These are phyloP conservation scores for Loris lydekkerianus DNA, from an alignment of 2,797 vertebrate species.

Conservation along the genomic window DNA sequence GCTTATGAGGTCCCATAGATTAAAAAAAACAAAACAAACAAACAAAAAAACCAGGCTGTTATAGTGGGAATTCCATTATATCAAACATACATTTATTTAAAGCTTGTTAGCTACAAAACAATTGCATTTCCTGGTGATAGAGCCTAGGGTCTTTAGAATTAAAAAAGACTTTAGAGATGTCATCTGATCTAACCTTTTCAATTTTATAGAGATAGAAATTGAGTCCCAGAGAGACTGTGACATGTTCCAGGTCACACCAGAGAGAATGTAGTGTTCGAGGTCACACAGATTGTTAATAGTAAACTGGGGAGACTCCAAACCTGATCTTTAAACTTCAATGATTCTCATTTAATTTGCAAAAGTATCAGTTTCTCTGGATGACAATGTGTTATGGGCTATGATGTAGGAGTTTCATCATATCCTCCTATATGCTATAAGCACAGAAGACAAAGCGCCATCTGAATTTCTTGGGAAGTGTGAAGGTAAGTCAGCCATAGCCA, in stretches of 20 bases:
- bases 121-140: neutral
- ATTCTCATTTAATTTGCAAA: slow-evolving; percentile 3
- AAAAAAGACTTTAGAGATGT: neutral
- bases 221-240: neutral
- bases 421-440: neutral
- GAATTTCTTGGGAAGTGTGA: neutral
- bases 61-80: neutral
- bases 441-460: neutral
- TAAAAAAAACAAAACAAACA: neutral
- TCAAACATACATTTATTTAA: neutral
- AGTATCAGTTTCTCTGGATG: neutral
- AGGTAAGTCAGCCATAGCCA: neutral
- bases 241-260: neutral
- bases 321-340: neutral
- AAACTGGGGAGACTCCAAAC: neutral
- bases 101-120: neutral
- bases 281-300: neutral
- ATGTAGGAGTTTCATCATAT: accelerated
- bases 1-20: neutral
- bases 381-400: neutral
- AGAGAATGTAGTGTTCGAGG: neutral
- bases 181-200: neutral
- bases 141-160: neutral
- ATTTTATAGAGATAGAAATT: slow-evolving; percentile 18
- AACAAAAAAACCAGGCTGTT: neutral